Base-by-base conservation (phyloP, 2,797 vertebrate species). In the Picus viridis region DNA sequence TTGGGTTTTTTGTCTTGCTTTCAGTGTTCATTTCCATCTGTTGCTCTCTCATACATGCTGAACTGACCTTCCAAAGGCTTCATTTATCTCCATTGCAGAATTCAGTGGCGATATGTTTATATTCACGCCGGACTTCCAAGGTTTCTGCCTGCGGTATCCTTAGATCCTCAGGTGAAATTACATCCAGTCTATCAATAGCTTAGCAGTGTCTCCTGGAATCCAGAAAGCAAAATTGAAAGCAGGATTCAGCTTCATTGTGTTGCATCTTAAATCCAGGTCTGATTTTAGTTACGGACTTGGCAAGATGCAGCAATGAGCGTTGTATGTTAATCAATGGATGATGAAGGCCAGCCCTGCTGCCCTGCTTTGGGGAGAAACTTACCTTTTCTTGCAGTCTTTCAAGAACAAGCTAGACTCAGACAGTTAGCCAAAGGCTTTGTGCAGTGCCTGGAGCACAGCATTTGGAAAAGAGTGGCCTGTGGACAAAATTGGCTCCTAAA, bases 221-320 rank as follows among this genome's bases (percentile, higher is more conserved):
- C 83, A 94, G 77, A 88, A 90, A 34, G 32, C 58, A 83, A 84
- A 96, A 96, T 86, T 94, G 91, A 87, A 97, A 96, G 88, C 96
- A 96, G 92, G 70, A 88, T 95, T 85, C 10, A 2, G 41, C 54
- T 94, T 83, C 39, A 83, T 23, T 92, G 54, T 83, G 59, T 88
- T 96, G 72, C 12, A 6, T 83, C 88, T 94, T 94, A 88, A 91
- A 90, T 45, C 56, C 47, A 69, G 61, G 86, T 80, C 94, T 95
- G 95, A 94, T 91, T 92, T 94, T 34, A 84, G 86, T 97, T 96
- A 94, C 80, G 75, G 62, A 56, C 67, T 88, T 94, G 93, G 94
- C 88, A 74, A 74, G 83, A 27, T 57, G 23, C 2, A 16, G 74
- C 69, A 68, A 79, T 78, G 91, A 58, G 69, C 58, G 92, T 57